A percentile compares a stretch with the other conserved stretches of the same genome.
These are phyloP conservation scores for Bombus soroeensis DNA, from an alignment of 1,140 invertebrate genomes.

Conservation along the genomic window DNA sequence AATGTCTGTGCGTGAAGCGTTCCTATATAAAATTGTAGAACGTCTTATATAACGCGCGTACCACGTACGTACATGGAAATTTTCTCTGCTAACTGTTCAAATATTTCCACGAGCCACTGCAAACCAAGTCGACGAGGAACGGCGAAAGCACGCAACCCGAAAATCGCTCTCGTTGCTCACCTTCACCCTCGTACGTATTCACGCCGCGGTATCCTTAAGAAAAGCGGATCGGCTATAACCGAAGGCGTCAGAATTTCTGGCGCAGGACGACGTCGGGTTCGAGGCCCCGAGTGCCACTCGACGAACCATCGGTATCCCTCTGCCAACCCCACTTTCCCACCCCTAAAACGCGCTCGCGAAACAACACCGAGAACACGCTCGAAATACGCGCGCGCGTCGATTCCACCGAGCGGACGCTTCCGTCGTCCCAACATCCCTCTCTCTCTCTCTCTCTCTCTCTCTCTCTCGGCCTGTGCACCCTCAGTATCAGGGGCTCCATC, in stretches of 20 bases:
- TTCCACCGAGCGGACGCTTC: not conserved
- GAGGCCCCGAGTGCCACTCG: conserved; percentile 34
- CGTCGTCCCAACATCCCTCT: not conserved
- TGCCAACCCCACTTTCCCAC: conserved; percentile 2
- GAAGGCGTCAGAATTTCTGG: conserved; percentile 29
- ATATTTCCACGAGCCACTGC: too few species aligned
- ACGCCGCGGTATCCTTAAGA: not conserved
- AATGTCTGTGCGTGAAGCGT: too few species aligned
- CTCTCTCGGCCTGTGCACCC: too few species aligned
- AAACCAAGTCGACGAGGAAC: too few species aligned
- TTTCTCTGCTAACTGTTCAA: too few species aligned
- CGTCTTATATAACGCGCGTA: too few species aligned
- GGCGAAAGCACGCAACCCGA: not conserved
- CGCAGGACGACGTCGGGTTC: not conserved
- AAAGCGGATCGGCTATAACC: conserved; percentile 4
- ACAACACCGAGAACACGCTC: conserved; percentile 55
- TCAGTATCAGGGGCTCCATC: conserved; percentile 30
- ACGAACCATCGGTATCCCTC: conserved; percentile 29
- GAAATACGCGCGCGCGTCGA: conserved; percentile 52
- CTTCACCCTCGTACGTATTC: too few species aligned
- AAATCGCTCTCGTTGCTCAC: too few species aligned
- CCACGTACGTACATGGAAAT: too few species aligned
- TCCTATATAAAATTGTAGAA: too few species aligned
- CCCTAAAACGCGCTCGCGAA: conserved; percentile 10
- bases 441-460: not conserved